Evolutionary conservation across 2,888 invertebrate species (phyloP), one percentile per base, ranked within the genome.

Genomic region (Orchesellides sinensis): DNA sequence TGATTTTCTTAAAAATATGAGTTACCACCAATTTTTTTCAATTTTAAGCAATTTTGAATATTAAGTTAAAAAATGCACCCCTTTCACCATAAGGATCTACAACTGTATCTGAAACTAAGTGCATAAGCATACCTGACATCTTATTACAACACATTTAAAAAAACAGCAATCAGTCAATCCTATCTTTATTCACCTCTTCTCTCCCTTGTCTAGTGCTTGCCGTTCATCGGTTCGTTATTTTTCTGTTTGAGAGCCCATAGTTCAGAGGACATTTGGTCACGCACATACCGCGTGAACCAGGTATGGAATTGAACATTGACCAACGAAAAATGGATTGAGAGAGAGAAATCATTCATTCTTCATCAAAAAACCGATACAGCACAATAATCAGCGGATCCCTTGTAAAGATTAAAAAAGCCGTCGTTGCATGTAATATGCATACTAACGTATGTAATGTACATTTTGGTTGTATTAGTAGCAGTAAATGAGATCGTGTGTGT

Each of bases 401-500:
- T 52, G 19, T 52, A 17, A 21, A 12, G 35, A 35, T 8, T 8
- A 35, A 35, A 52, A 52, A 52, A 17, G 52, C 72, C 72, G 72
- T 45, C 52, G 10, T 52, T 52, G 8, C 12, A 12, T 35, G 8
- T 35, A 35, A 6, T 35, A 6, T 35, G 35, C 47, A 47, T 47
- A 47, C n/a, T n/a, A 47, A 8, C 1, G 6, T 8, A 3, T 40
- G 40, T n/a, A 17, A 17, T 52, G 17, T 17, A 52, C 52, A 21
- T 52, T 52, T 10, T 25, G 5, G n/a, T 27, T 54, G 21, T 49
- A 61, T 14, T 65, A 65, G 63, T 47, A 19, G 2, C 14, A 45
- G 47, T 56, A 79, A 79, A 70, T 70, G 70, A 79, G 69, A 69
- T 79, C 78, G 69, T 70, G 77, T 66, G 68, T 79, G 78, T 79